Base-by-base conservation (phyloP, 2,113 vertebrate genomes). In the Neolamprologus cancellatus region DNA sequence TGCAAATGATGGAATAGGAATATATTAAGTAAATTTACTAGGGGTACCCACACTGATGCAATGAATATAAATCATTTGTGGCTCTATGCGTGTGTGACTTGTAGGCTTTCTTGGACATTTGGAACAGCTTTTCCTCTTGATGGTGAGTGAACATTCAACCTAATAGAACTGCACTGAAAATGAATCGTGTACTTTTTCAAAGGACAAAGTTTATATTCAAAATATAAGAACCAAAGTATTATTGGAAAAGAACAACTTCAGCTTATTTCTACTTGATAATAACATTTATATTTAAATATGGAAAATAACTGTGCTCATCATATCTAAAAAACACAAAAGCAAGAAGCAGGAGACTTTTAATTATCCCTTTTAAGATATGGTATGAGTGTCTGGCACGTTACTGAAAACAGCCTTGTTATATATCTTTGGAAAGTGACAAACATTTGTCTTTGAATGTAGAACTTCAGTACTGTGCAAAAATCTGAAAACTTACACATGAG, bases 141-240 rank as follows among this genome's bases (percentile, higher is more conserved):
- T 94, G 89, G 93, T 86, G 52, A 94, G 93, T 91, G 90, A 69
- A 64, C 87, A 59, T 25, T 61, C 46, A 79, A 78, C 89, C 64
- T 91, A 92, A 92, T 88, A 86, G 83, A 93, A 84, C 39, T 23
- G 17, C 28, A n/a, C 71, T 41, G 79, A 87, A 89, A 88, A 95
- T 78, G 36, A 92, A 90, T 93, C 44, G 17, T 57, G 64, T 84
- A 88, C 71, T 41, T 88, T 88, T 84, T 8, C 17, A 84, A 88
- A 90, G 78, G 44, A 44, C 1, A 74, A 39, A 34, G 79, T 61
- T 87, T 39, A 50, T n/a, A 57, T 74, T 81, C 18, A 59, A 34
- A 8, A 48, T 30, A 48, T 81, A 15, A 55, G 30, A 20, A 53
- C 76, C 1, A 74, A 46, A 18, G 41, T 74, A 46, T 74, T 18